Percentiles rank a stretch among this genome's conserved stretches.
Conservation (phyloP, 2,888 invertebrate species). For the Leucophenga montana region DNA sequence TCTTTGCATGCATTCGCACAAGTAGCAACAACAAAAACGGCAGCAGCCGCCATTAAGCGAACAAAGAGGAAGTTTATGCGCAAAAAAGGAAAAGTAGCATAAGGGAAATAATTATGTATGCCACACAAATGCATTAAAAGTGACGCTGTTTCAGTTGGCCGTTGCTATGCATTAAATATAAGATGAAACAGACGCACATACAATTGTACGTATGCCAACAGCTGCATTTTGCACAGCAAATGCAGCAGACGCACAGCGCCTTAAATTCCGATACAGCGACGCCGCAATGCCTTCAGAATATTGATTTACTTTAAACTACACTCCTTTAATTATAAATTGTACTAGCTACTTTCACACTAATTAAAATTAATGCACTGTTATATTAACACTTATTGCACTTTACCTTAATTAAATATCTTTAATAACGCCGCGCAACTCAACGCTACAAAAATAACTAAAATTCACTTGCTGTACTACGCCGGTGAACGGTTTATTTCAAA, state of each 20-base stretch:
- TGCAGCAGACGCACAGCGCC: not conserved
- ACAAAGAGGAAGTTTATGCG: not conserved
- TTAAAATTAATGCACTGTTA: not conserved
- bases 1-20: not conserved
- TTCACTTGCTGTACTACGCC: not conserved
- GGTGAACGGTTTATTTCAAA: slow-evolving; percentile 20
- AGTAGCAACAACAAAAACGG: not conserved
- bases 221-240: slow-evolving; percentile 11
- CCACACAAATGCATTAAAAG: not conserved
- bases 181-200: not conserved
- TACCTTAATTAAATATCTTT: slow-evolving; percentile 11
- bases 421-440: not conserved
- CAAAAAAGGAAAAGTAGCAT: not conserved
- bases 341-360: not conserved
- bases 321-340: not conserved
- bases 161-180: no score
- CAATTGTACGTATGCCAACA: not conserved
- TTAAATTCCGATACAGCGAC: slow-evolving; percentile 18
- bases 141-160: no score
- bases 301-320: not conserved
- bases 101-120: not conserved
- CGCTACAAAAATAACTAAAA: not conserved
- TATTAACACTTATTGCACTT: not conserved
- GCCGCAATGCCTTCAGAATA: not conserved
- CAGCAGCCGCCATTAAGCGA: not conserved